A percentile compares a stretch with the other conserved stretches of the same genome.
Conservation (phyloP, 1,140 invertebrate genomes). For the Lethocerus indicus region DNA sequence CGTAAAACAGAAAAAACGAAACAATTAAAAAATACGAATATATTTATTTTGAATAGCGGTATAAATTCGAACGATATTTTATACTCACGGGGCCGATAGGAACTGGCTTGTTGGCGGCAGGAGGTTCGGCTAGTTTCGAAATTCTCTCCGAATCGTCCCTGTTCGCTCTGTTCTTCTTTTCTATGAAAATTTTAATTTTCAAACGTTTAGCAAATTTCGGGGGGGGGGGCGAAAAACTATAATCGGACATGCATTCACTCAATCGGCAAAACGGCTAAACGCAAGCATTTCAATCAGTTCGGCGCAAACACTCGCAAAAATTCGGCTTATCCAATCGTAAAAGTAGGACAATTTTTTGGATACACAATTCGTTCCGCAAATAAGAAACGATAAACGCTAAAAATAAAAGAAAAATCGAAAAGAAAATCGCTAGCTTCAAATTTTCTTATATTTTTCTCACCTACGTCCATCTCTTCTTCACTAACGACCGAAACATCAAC, state of each 20-base stretch:
- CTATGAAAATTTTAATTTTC: slow-evolving; percentile 26
- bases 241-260: too few species aligned
- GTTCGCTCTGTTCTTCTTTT: slow-evolving; percentile 45
- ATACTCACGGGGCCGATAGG: slow-evolving; percentile 23
- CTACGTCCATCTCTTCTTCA: slow-evolving; percentile 7
- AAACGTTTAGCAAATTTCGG: too few species aligned
- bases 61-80: neutral
- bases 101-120: slow-evolving; percentile 30
- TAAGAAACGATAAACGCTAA: neutral
- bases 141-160: slow-evolving; percentile 30
- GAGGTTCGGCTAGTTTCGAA: slow-evolving; percentile 26
- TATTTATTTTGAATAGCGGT: neutral
- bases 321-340: too few species aligned
- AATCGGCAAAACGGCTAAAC: too few species aligned
- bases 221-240: too few species aligned
- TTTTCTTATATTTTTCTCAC: slow-evolving; percentile 7
- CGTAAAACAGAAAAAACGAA: neutral
- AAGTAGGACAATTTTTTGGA: neutral
- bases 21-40: neutral
- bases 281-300: too few species aligned
- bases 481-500: slow-evolving; percentile 12
- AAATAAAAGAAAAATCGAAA: slow-evolving; percentile 1
- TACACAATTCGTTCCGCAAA: neutral
- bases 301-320: too few species aligned
- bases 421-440: neutral